Percentiles rank a stretch among this genome's conserved stretches.
phyloP scores from a whole-genome alignment of 2,797 vertebrate species.

The Etheostoma perlongum region DNA sequence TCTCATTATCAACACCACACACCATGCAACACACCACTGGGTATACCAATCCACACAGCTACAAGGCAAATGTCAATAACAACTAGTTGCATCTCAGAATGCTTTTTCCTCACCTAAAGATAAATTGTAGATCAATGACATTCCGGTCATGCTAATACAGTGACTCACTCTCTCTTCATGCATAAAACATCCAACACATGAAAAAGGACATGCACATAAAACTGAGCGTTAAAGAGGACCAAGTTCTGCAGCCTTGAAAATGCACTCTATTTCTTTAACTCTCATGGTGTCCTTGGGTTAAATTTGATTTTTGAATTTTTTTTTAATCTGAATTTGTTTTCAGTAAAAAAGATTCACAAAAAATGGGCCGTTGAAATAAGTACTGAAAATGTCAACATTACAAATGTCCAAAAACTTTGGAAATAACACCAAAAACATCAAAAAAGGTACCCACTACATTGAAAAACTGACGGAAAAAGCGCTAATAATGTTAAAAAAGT shows the following conservation, averaged over 20 bases:
- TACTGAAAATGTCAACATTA: too few species aligned
- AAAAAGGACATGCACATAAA: conserved; percentile 18
- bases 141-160: not conserved
- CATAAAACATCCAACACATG: conserved; percentile 34
- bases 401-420: too few species aligned
- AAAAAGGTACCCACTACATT: too few species aligned
- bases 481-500: too few species aligned
- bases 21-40: conserved; percentile 18
- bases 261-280: not conserved
- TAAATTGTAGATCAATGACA: conserved; percentile 27
- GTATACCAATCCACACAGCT: conserved; percentile 7
- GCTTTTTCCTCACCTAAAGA: not conserved
- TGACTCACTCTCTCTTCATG: conserved; percentile 1
- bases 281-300: too few species aligned
- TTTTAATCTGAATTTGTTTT: too few species aligned
- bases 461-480: too few species aligned
- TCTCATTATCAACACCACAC: not conserved
- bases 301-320: too few species aligned
- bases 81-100: not conserved
- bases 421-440: too few species aligned
- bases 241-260: not conserved
- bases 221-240: rapidly evolving
- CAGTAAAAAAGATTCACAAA: too few species aligned
- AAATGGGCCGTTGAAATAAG: too few species aligned
- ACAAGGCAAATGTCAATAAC: conserved; percentile 8